Percentiles rank a stretch among this genome's conserved stretches.
These are phyloP conservation scores for Diuraphis noxia DNA, from an alignment of 1,140 invertebrate genomes.

Conservation along the genomic window DNA sequence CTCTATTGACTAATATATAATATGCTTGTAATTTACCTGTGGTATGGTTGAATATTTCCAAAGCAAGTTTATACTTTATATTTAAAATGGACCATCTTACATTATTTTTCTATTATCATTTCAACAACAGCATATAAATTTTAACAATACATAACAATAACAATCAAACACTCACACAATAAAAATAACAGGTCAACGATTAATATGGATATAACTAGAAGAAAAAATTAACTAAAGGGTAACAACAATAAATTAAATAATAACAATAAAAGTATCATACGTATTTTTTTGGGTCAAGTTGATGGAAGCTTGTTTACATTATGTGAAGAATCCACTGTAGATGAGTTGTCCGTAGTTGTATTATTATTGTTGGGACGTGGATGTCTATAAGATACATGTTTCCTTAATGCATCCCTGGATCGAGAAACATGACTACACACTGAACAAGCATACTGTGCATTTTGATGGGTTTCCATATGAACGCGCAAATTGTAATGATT, in stretches of 20 bases:
- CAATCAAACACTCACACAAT: constrained; percentile 45
- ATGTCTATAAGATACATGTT: constrained; percentile 85
- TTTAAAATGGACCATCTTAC: background rate
- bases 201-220: constrained; percentile 49
- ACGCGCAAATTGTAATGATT: constrained; percentile 88
- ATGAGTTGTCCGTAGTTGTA: constrained; percentile 32
- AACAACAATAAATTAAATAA: constrained; percentile 53
- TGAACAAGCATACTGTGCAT: constrained; percentile 77
- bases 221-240: constrained; percentile 48
- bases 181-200: constrained; percentile 43
- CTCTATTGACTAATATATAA: background rate
- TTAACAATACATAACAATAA: constrained; percentile 48
- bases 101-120: constrained; percentile 27
- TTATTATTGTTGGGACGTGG: constrained; percentile 59
- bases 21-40: background rate
- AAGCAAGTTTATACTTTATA: constrained; percentile 17
- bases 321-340: constrained; percentile 36
- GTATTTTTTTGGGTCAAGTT: constrained; percentile 45
- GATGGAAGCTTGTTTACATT: constrained; percentile 46
- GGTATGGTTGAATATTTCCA: background rate
- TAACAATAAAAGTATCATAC: constrained; percentile 44
- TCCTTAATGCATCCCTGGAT: constrained; percentile 80
- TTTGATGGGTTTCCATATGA: constrained; percentile 86
- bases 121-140: constrained; percentile 32
- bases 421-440: constrained; percentile 83